Evolutionary conservation across 2,888 invertebrate genomes (phyloP).

Genomic region (Leucoma salicis): DNA sequence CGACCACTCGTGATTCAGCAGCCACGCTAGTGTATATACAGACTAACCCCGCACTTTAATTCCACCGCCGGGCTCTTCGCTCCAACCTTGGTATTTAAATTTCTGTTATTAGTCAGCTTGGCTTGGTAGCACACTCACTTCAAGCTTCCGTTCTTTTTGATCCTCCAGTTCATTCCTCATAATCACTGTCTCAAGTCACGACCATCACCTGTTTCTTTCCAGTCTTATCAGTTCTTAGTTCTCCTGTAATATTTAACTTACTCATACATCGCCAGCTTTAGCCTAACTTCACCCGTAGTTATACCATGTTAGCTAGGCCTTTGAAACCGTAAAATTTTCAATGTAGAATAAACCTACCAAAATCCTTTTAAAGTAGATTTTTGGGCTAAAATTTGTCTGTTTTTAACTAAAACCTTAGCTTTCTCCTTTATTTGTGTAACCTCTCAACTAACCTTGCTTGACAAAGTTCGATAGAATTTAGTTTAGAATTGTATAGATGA

Average conservation of each 20-base stretch:
- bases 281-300: conserved; percentile 43
- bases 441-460: conserved; percentile 30
- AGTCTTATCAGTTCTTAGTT: conserved; percentile 5
- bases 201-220: background rate
- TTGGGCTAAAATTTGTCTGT: background rate
- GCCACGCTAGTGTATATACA: conserved; percentile 76
- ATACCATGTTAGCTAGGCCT: conserved; percentile 6
- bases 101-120: conserved; percentile 66
- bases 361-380: background rate
- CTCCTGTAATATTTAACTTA: conserved; percentile 16
- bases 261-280: conserved; percentile 20
- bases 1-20: conserved; percentile 79
- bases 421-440: conserved; percentile 26
- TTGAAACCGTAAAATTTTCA: conserved; percentile 9
- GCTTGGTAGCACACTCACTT: conserved; percentile 67
- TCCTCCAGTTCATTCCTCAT: conserved; percentile 44
- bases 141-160: conserved; percentile 44
- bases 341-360: background rate
- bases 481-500: conserved; percentile 17
- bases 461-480: conserved; percentile 6
- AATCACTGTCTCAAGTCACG: conserved; percentile 29
- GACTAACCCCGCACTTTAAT: conserved; percentile 77
- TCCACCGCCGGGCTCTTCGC: conserved; percentile 72
- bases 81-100: conserved; percentile 77
- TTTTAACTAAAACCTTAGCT: conserved; percentile 12